These are phyloP conservation scores for Euproctis similis DNA, from an alignment of 2,888 invertebrate species.

Conservation along the genomic window DNA sequence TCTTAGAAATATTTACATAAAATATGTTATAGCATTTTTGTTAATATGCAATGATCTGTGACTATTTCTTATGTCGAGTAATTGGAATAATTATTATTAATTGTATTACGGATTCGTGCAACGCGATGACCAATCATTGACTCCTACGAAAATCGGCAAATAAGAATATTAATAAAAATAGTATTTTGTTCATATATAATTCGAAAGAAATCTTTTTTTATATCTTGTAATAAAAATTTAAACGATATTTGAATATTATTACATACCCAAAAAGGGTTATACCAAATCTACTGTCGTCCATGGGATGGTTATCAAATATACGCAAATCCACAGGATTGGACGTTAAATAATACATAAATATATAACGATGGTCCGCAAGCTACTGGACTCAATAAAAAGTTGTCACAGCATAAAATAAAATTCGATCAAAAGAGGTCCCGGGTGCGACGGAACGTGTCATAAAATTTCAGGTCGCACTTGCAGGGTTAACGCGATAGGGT, in stretches of 20 bases:
- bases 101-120: too few relatives aligned
- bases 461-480: slow-evolving; percentile 39
- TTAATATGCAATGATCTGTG: too few relatives aligned
- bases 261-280: slow-evolving; percentile 37
- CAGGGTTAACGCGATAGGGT: slow-evolving; percentile 43
- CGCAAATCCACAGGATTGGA: slow-evolving; percentile 54
- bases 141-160: too few relatives aligned
- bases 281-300: slow-evolving; percentile 37
- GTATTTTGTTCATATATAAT: slow-evolving; percentile 23
- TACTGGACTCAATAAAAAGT: slow-evolving; percentile 55
- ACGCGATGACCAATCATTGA: too few relatives aligned
- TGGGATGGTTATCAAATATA: slow-evolving; percentile 42
- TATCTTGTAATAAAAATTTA: slow-evolving; percentile 36
- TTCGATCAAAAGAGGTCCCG: slow-evolving; percentile 42
- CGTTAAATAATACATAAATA: slow-evolving; percentile 69
- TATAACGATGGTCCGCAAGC: slow-evolving; percentile 40
- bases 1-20: too few relatives aligned
- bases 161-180: slow-evolving; percentile 24
- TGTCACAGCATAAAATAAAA: slow-evolving; percentile 61
- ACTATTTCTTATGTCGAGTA: too few relatives aligned
- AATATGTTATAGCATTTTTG: too few relatives aligned
- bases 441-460: slow-evolving; percentile 32
- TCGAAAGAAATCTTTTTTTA: slow-evolving; percentile 33
- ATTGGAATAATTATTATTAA: too few relatives aligned
- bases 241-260: slow-evolving; percentile 36